Evolutionary conservation across 2,113 vertebrate genomes (phyloP), one percentile per base, ranked within the genome.

Genomic region (Hylia prasina): DNA sequence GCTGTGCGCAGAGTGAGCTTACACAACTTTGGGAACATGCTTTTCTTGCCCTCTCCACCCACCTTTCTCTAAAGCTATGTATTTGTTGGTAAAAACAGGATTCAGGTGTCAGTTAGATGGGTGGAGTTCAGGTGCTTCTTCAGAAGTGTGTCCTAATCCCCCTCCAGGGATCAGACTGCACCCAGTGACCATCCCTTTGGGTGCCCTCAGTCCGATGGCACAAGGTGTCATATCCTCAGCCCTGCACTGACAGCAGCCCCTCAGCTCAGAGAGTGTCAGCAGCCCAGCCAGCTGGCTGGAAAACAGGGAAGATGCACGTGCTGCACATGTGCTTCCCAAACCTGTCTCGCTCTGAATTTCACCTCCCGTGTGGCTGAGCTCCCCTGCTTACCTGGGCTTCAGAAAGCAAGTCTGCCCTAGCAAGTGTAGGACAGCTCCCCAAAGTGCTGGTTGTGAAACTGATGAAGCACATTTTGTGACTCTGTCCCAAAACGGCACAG

Each of bases 1-100:
- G 25, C 79, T 60, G 60, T 11, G 28, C 1, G 0, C 69, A 84
- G 85, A 95, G 64, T 83, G 94, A 93, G 88, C 88, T 95, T 94
- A 81, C 93, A 86, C 92, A 96, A 95, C 85, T 33, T 71, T 40
- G 51, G 65, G 92, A 96, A 95, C 94, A 57, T 78, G 93, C 93
- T 96, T 96, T 96, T 90, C 92, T 90, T 83, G 90, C 79, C 90
- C 64, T 95, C 72, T 86, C 94, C 94, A 81, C 94, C 90, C 92
- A 93, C 82, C 72, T 78, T 86, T 56, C 68, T 89, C 72, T 56
- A 83, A 93, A 86, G 92, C 69, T 60, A 8, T 44, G 51, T 31
- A 28, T 94, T 90, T 93, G 87, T 39, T 57, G 40, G 81, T 87
- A 78, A 96, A 93, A 96, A 89, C 80, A 92, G 56, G 87, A 37